Evolutionary conservation across 2,113 vertebrate species (phyloP).

Genomic region (Ictalurus furcatus): DNA sequence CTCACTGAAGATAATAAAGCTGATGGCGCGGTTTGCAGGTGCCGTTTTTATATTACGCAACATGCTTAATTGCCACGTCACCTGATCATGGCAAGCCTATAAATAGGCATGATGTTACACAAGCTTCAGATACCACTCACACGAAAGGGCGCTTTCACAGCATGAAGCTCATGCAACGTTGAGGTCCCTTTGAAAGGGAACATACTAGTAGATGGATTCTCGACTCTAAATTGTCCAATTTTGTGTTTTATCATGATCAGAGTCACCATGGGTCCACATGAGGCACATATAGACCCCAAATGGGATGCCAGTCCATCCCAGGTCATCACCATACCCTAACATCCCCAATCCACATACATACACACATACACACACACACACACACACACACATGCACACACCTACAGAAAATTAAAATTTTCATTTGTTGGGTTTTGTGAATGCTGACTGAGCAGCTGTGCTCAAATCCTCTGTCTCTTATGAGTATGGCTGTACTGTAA

Average conservation of each 20-base stretch:
- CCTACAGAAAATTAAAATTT: background rate
- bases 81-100: too few relatives aligned
- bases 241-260: background rate
- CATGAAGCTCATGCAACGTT: too few relatives aligned
- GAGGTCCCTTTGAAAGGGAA: too few relatives aligned
- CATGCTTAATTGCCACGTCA: too few relatives aligned
- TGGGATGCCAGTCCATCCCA: background rate
- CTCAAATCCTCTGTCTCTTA: conserved; percentile 14
- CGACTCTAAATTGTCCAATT: background rate
- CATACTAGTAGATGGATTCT: too few relatives aligned
- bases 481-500: conserved; percentile 22
- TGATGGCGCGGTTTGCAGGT: too few relatives aligned
- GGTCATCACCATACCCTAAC: background rate
- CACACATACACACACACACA: background rate
- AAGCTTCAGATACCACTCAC: too few relatives aligned
- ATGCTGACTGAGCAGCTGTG: background rate
- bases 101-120: too few relatives aligned
- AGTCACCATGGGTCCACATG: background rate
- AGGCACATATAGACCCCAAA: background rate
- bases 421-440: background rate
- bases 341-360: background rate
- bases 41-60: too few relatives aligned
- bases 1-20: too few relatives aligned
- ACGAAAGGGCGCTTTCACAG: too few relatives aligned
- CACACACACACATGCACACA: too few relatives aligned